These are phyloP conservation scores for Amphiprion clarkii DNA, from an alignment of 2,797 vertebrate species.

Conservation along the genomic window DNA sequence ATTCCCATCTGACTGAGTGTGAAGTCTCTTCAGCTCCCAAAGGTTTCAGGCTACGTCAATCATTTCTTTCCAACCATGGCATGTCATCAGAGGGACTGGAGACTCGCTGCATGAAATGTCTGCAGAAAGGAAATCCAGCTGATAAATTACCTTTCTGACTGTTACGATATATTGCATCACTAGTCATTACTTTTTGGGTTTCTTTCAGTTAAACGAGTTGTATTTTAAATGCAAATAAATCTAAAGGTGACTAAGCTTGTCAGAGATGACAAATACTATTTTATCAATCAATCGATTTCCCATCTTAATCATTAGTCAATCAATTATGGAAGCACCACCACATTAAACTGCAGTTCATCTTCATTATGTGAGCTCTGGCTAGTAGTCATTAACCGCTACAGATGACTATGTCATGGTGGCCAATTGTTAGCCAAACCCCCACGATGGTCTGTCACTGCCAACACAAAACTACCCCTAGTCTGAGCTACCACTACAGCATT, in stretches of 20 bases:
- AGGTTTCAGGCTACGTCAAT: conserved; percentile 42
- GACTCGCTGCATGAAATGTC: conserved; percentile 28
- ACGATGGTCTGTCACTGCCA: too few relatives aligned
- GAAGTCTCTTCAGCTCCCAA: conserved; percentile 18
- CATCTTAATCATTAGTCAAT: too few relatives aligned
- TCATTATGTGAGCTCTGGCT: too few relatives aligned
- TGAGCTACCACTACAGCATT: too few relatives aligned
- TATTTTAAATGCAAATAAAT: background rate
- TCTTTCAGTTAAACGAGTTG: background rate
- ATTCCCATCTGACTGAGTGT: conserved; percentile 29
- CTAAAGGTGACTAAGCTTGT: background rate
- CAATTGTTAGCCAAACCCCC: too few relatives aligned
- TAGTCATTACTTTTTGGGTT: background rate
- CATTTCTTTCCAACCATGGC: conserved; percentile 21
- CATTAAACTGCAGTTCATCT: too few relatives aligned
- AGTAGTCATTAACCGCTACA: too few relatives aligned
- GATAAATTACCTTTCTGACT: background rate
- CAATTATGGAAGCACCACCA: too few relatives aligned
- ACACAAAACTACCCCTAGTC: too few relatives aligned
- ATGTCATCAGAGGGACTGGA: conserved; percentile 4
- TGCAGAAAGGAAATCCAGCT: background rate
- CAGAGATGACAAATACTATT: too few relatives aligned
- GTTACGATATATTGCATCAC: background rate
- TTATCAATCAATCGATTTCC: too few relatives aligned
- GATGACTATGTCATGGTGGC: too few relatives aligned